Conservation (phyloP, 2,113 vertebrate genomes). For the Amblyornis subalaris region DNA sequence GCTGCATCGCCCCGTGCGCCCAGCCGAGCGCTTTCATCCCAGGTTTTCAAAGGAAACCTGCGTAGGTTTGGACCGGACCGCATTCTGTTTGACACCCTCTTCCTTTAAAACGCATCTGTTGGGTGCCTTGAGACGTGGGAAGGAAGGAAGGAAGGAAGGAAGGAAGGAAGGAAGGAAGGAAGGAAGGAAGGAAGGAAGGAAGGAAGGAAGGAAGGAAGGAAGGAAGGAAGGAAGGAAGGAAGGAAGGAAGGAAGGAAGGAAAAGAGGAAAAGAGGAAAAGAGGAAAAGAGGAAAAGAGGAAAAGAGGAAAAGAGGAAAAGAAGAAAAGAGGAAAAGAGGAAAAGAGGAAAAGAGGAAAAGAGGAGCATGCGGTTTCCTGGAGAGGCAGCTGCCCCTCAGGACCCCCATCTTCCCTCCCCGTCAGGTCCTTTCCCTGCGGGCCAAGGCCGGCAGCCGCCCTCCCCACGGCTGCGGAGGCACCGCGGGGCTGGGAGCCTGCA, state of each 20-base stretch:
- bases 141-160: too few species aligned
- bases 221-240: too few species aligned
- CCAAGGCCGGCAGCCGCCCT: not conserved
- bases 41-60: not conserved
- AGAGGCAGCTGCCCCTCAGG: too few species aligned
- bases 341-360: rapidly evolving
- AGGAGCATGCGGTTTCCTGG: rapidly evolving
- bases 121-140: too few species aligned
- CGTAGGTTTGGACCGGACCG: too few species aligned
- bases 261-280: rapidly evolving
- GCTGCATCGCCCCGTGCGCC: not conserved
- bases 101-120: not conserved
- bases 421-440: not conserved
- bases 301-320: too few species aligned
- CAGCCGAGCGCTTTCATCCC: not conserved
- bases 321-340: rapidly evolving
- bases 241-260: too few species aligned
- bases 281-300: too few species aligned
- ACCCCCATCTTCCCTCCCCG: not conserved
- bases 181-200: too few species aligned
- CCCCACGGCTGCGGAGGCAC: not conserved
- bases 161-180: too few species aligned
- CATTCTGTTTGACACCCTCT: not conserved
- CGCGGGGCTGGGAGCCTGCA: not conserved
- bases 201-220: too few species aligned